A percentile compares a stretch with the other conserved stretches of the same genome.
Conservation (phyloP, 2,113 vertebrate genomes). For the human region GRCh38 chr3:114764001-114764500, state of each 20-base stretch:
- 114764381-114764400: background rate
- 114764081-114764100: conserved; percentile 48
- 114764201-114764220: background rate
- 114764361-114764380: background rate
- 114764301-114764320: conserved; percentile 51
- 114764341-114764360: conserved; percentile 59
- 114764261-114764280: background rate
- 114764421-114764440: background rate
- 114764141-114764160: background rate
- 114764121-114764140: conserved; percentile 51
- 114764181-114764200: conserved; percentile 20
- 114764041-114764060: conserved; percentile 52
- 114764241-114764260: too few relatives aligned
- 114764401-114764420: background rate
- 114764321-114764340: conserved; percentile 12
- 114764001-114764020: conserved; percentile 38
- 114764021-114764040: conserved; percentile 37
- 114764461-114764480: background rate
- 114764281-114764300: conserved; percentile 57
- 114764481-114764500: background rate
- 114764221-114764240: background rate
- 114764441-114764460: background rate
- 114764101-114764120: conserved; percentile 56
- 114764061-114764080: conserved; percentile 46
- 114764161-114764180: conserved; percentile 25